Evolutionary conservation across 2,888 invertebrate species (phyloP).

Genomic region (Phymatocera aterrima): DNA sequence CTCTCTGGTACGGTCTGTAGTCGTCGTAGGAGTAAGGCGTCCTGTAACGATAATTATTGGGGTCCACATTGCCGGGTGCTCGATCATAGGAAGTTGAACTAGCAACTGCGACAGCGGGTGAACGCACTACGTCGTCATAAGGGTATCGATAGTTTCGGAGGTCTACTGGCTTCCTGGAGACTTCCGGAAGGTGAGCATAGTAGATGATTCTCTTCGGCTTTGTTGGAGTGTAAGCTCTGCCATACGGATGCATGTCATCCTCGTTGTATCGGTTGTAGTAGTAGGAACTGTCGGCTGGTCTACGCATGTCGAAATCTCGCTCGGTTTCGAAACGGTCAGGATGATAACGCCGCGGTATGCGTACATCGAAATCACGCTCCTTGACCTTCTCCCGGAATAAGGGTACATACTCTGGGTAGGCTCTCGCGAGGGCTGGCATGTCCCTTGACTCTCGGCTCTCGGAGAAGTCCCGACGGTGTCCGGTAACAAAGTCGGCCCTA

Average conservation of each 20-base stretch:
- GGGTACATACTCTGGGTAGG: conserved; percentile 62
- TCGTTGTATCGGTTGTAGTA: conserved; percentile 67
- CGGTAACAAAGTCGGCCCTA: conserved; percentile 67
- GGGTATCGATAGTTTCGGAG: conserved; percentile 59
- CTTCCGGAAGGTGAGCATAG: conserved; percentile 73
- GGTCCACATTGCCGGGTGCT: conserved; percentile 61
- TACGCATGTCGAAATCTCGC: conserved; percentile 62
- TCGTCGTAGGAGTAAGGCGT: conserved; percentile 57
- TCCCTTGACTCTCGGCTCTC: conserved; percentile 66
- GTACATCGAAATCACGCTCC: conserved; percentile 60
- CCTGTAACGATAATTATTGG: conserved; percentile 62
- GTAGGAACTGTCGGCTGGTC: conserved; percentile 55
- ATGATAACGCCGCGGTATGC: conserved; percentile 55
- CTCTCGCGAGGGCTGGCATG: conserved; percentile 57
- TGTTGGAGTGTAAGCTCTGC: conserved; percentile 58
- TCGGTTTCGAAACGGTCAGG: conserved; percentile 66
- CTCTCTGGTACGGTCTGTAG: conserved; percentile 54
- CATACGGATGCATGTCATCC: conserved; percentile 64
- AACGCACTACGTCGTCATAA: conserved; percentile 58
- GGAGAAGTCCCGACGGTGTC: conserved; percentile 62
- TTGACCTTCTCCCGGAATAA: conserved; percentile 56
- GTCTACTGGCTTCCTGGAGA: conserved; percentile 71
- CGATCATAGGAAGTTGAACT: conserved; percentile 55
- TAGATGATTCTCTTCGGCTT: conserved; percentile 72
- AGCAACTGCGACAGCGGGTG: conserved; percentile 48